Evolutionary conservation across 2,888 invertebrate genomes (phyloP).

Genomic region (Branchipolynoe longqiensis): DNA sequence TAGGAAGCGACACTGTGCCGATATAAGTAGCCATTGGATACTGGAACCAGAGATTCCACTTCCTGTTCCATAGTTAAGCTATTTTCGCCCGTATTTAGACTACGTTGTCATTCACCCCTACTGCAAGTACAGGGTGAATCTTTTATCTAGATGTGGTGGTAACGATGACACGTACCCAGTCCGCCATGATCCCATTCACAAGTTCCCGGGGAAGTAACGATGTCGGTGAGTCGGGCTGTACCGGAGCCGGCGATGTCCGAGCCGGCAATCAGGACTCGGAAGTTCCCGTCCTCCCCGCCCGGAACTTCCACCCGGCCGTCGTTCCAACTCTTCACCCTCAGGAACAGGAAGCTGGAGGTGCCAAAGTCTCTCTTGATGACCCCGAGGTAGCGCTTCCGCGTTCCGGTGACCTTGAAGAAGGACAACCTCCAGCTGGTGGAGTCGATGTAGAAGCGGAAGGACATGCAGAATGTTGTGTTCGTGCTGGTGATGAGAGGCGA

Average conservation of each 20-base stretch:
- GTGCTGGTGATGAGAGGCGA: not conserved
- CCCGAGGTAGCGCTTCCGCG: not conserved
- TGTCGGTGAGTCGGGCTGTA: not conserved
- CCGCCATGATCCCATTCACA: no score
- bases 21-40: no score
- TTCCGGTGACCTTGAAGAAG: not conserved
- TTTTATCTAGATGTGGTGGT: no score
- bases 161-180: no score
- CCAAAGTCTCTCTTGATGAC: not conserved
- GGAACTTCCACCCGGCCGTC: not conserved
- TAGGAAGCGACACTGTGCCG: no score
- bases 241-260: not conserved
- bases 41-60: no score
- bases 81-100: no score
- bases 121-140: no score
- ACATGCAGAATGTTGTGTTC: constrained; percentile 6
- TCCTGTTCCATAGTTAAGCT: no score
- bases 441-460: not conserved
- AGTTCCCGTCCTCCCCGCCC: no score
- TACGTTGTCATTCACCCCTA: no score
- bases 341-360: not conserved
- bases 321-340: not conserved
- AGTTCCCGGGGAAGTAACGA: not conserved
- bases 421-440: not conserved
- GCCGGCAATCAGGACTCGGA: not conserved